These are phyloP conservation scores for Dryas iulia DNA, from an alignment of 1,140 invertebrate genomes.

Conservation along the genomic window DNA sequence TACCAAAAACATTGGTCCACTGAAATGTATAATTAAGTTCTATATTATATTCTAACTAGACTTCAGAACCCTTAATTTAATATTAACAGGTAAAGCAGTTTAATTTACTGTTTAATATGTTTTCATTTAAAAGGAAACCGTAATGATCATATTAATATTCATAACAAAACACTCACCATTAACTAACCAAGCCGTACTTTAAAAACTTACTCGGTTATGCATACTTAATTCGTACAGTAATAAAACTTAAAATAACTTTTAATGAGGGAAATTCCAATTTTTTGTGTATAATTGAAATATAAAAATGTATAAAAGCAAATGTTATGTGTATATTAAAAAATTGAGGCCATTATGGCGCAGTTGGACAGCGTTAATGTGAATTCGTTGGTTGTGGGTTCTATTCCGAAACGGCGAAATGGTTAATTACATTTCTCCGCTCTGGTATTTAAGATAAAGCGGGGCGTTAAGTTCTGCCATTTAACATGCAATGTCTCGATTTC, in stretches of 20 bases:
- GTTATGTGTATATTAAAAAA: no score
- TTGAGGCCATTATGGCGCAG: no score
- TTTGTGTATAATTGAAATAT: background rate
- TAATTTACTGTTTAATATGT: background rate
- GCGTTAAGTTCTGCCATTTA: no score
- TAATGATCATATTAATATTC: conserved; percentile 14
- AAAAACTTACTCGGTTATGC: background rate
- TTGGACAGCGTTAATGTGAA: no score
- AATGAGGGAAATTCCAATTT: background rate
- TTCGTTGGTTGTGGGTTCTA: no score
- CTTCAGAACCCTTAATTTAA: background rate
- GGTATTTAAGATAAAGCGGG: no score
- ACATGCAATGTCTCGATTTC: no score
- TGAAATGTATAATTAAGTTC: no score
- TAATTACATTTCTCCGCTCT: no score
- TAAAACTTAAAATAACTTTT: background rate
- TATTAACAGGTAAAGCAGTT: background rate
- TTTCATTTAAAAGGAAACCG: background rate
- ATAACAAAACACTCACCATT: conserved; percentile 7
- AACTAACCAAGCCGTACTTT: background rate
- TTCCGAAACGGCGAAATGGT: no score
- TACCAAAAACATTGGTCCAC: no score
- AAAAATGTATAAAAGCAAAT: background rate
- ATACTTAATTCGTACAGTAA: conserved; percentile 1
- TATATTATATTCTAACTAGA: no score